Percentiles rank a stretch among this genome's conserved stretches.
These are phyloP conservation scores for Megaleporinus macrocephalus DNA, from an alignment of 2,113 vertebrate species.

Conservation along the genomic window DNA sequence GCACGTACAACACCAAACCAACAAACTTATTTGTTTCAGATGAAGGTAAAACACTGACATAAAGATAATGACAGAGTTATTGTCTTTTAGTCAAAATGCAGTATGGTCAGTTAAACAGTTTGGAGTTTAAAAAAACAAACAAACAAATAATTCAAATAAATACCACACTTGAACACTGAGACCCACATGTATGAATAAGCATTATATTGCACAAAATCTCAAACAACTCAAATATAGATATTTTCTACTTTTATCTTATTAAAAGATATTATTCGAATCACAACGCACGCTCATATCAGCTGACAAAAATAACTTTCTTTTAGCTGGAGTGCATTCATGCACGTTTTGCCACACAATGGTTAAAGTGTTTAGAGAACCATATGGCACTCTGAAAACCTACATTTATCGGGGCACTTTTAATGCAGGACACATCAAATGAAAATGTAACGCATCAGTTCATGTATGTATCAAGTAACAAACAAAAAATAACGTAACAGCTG, in stretches of 20 bases:
- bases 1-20: not conserved
- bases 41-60: not conserved
- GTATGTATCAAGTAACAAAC: not conserved
- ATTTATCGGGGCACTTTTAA: not conserved
- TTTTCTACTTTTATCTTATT: constrained; percentile 30
- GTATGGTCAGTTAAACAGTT: constrained; percentile 2
- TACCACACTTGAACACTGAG: constrained; percentile 17
- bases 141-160: constrained; percentile 43
- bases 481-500: not conserved
- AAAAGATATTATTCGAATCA: constrained; percentile 39
- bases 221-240: constrained; percentile 3
- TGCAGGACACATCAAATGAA: not conserved
- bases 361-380: not conserved
- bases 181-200: constrained; percentile 18
- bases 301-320: constrained; percentile 7
- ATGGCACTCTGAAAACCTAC: constrained; percentile 18
- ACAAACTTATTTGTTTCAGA: not conserved
- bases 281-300: constrained; percentile 26
- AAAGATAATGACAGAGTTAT: not conserved
- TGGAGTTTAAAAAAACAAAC: not conserved
- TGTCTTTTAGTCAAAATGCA: not conserved
- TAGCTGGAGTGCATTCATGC: not conserved
- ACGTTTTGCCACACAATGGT: not conserved
- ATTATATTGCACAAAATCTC: constrained; percentile 57
- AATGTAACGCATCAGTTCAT: not conserved